Evolutionary conservation across 2,113 vertebrate species (phyloP), one percentile per base, ranked within the genome.

Genomic region (Hepsetus odoe): DNA sequence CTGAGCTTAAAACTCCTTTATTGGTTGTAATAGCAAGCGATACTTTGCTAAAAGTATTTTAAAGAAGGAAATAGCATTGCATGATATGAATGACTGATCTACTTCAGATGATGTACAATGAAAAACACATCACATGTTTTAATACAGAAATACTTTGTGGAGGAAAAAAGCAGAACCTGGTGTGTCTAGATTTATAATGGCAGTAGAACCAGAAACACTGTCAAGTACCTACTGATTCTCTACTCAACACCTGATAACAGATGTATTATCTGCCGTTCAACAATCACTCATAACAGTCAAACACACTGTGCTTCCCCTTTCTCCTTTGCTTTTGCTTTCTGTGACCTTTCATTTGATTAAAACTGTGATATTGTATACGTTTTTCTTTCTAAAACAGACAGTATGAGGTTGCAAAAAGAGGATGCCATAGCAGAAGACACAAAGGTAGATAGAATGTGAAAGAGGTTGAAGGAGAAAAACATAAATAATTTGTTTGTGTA

Each of bases 361-460:
- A 90, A 90, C 87, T 85, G 82, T 82, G 87, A 89, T 92, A 91
- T 89, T 87, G 32, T 66, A 90, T 90, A 92, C 90, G 88, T 87
- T 88, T 89, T 16, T 35, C 64, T 64, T 40, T 89, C 92, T 93
- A 92, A 89, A 92, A 90, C 91, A 93, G 91, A 91, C 89, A 92
- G 9, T 55, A 30, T 58, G 76, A 64, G 56, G 67, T 32, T 70
- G 76, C 55, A 2, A 3, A 53, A 16, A 46, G 44, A 16, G 40
- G 40, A 35, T 74, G 75, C 49, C 26, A 26, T 55, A 83, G 68
- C 61, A 20, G 58, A 51, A 35, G 71, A 83, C 61, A 74, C 22
- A 72, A 74, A 72, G 59, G 59, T 28, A 30, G 38, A 56, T 18
- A 64, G 18, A 38, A 35, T 24, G 24, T 22, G n/a, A 69, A 7